Percentiles rank a stretch among this genome's conserved stretches.
Evolutionary conservation across 1,140 invertebrate species (phyloP).

Genomic region (Paracyclopina nana): DNA sequence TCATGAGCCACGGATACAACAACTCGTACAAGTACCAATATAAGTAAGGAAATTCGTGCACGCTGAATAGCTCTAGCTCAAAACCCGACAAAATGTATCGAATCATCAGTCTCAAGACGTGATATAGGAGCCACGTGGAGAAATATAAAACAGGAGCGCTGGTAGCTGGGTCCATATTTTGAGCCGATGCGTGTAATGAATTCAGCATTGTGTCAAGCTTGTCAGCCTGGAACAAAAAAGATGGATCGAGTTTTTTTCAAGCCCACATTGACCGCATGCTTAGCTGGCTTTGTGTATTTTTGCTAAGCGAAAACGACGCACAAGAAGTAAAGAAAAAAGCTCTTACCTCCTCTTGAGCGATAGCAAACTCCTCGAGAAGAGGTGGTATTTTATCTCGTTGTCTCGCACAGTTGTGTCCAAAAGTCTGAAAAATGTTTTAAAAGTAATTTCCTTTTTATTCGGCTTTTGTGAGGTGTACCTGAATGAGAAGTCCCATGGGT

Average conservation of each 20-base stretch:
- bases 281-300: not conserved
- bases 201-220: constrained; percentile 67
- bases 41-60: constrained; percentile 90
- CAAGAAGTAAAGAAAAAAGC: constrained; percentile 12
- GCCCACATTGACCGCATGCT: too few species aligned
- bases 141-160: constrained; percentile 37
- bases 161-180: constrained; percentile 45
- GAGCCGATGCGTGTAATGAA: constrained; percentile 42
- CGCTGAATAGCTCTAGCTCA: constrained; percentile 80
- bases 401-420: constrained; percentile 79
- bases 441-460: constrained; percentile 8
- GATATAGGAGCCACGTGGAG: constrained; percentile 86
- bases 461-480: not conserved
- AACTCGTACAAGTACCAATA: constrained; percentile 91
- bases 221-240: constrained; percentile 44
- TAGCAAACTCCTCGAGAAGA: constrained; percentile 67
- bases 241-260: too few species aligned
- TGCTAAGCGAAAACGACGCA: not conserved
- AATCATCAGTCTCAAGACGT: constrained; percentile 87
- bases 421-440: constrained; percentile 38
- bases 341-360: constrained; percentile 71
- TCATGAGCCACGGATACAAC: constrained; percentile 77
- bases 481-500: constrained; percentile 9
- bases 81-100: constrained; percentile 83
- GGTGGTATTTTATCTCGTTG: constrained; percentile 81